phyloP scores from a whole-genome alignment of 2,888 invertebrate genomes.

The Zygaena filipendulae region DNA sequence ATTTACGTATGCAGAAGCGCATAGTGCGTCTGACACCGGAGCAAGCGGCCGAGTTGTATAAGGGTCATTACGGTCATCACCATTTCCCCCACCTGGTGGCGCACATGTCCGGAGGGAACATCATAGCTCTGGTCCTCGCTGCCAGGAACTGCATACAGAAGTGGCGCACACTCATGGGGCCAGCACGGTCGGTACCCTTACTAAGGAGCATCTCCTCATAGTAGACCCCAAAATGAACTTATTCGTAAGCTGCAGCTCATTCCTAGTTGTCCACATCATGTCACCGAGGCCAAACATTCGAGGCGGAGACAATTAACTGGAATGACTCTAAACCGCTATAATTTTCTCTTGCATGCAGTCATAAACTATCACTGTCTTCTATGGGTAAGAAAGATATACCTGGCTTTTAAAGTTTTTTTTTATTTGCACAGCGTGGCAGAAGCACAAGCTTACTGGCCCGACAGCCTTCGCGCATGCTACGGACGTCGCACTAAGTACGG shows the following conservation, averaged over 20 bases:
- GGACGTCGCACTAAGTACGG: slow-evolving; percentile 70
- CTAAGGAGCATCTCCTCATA: no score
- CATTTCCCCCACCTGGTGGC: slow-evolving; percentile 83
- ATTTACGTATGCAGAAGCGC: slow-evolving; percentile 75
- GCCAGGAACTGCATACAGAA: slow-evolving; percentile 76
- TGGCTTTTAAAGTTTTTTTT: no score
- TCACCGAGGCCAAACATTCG: no score
- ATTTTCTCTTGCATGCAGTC: no score
- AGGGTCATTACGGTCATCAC: slow-evolving; percentile 76
- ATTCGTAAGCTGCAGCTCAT: no score
- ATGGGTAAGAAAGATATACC: no score
- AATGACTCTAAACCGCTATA: no score
- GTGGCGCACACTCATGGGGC: slow-evolving; percentile 80
- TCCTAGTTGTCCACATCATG: no score
- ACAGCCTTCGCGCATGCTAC: slow-evolving; percentile 76
- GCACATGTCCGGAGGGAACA: slow-evolving; percentile 81
- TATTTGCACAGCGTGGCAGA: slow-evolving; percentile 65
- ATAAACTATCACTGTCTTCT: no score
- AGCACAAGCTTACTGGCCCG: slow-evolving; percentile 77
- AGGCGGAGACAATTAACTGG: no score
- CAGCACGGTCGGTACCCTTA: slow-evolving; percentile 66
- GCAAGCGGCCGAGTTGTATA: slow-evolving; percentile 87
- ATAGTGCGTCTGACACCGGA: slow-evolving; percentile 81
- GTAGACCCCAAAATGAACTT: no score
- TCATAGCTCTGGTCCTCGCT: slow-evolving; percentile 77